Evolutionary conservation across 2,888 invertebrate genomes (phyloP).

Genomic region (Melanostoma scalare): DNA sequence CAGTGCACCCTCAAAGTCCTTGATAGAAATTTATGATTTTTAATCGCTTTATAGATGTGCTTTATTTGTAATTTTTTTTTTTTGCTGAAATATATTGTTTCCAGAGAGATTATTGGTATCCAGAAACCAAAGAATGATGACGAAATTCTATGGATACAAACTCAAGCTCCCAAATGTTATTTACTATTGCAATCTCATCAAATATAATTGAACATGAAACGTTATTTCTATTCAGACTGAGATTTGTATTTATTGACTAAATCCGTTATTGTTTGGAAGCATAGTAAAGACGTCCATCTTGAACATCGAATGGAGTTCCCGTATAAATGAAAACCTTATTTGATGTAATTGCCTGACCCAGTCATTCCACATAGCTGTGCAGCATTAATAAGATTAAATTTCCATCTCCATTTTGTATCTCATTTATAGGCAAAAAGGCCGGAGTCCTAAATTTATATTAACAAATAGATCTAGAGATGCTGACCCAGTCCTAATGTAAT

Average conservation of each 20-base stretch:
- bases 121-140: too few species aligned
- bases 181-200: too few species aligned
- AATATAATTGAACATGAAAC: too few species aligned
- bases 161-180: too few species aligned
- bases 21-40: constrained; percentile 69
- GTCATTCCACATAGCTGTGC: constrained; percentile 26
- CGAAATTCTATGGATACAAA: too few species aligned
- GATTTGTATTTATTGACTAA: too few species aligned
- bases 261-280: too few species aligned
- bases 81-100: background rate
- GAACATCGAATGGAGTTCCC: too few species aligned
- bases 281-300: too few species aligned
- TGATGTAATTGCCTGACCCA: constrained; percentile 30
- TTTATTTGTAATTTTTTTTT: constrained; percentile 10
- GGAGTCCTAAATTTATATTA: constrained; percentile 58
- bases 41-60: constrained; percentile 50
- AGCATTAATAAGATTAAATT: constrained; percentile 69
- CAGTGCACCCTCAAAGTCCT: constrained; percentile 48
- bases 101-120: too few species aligned
- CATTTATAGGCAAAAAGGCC: constrained; percentile 31
- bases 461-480: constrained; percentile 41
- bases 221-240: too few species aligned
- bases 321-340: background rate
- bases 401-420: constrained; percentile 40
- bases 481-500: constrained; percentile 49